Evolutionary conservation across 2,888 invertebrate species (phyloP).

Genomic region (Pristionchus maxplancki): DNA sequence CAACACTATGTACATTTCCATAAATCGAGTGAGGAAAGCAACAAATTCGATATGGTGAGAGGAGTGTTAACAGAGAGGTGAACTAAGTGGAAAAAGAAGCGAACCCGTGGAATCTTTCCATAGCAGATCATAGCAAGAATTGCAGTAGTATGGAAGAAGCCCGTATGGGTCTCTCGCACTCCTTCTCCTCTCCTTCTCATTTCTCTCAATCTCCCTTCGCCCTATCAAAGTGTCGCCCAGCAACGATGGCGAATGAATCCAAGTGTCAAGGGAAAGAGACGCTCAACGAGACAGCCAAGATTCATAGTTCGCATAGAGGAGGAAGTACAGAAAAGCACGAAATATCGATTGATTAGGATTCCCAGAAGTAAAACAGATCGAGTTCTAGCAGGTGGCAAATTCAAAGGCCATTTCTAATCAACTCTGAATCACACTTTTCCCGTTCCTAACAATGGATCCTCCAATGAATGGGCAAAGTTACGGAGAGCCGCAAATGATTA

Average conservation of each 20-base stretch:
- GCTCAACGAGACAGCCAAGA: background rate
- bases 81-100: background rate
- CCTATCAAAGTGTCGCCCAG: conserved; percentile 2
- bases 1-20: background rate
- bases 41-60: background rate
- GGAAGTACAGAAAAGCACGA: background rate
- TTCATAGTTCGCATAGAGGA: background rate
- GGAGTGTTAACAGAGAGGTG: background rate
- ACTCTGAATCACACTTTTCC: background rate
- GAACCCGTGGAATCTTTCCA: background rate
- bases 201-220: background rate
- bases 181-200: background rate
- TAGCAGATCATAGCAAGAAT: background rate
- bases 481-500: background rate
- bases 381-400: background rate
- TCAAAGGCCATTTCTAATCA: background rate
- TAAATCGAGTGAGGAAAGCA: background rate
- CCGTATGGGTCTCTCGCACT: background rate
- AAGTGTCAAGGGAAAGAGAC: background rate
- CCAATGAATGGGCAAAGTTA: background rate
- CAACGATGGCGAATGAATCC: conserved; percentile 14
- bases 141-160: background rate
- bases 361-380: background rate
- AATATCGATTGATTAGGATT: background rate
- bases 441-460: background rate